A percentile compares a stretch with the other conserved stretches of the same genome.
Evolutionary conservation across 1,140 invertebrate genomes (phyloP).

Genomic region (Danaus melanippus): DNA sequence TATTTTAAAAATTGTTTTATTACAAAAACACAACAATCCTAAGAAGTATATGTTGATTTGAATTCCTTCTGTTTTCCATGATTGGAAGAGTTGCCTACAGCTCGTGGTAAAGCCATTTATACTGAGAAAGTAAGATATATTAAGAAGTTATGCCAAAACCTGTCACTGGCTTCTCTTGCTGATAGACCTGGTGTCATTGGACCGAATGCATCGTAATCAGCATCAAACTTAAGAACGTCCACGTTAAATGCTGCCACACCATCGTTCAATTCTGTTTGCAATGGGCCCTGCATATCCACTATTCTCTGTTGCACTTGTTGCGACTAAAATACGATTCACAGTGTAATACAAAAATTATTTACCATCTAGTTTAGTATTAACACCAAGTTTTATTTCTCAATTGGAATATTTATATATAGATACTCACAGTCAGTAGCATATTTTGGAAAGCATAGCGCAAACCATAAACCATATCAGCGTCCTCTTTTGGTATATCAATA

Average conservation of each 20-base stretch:
- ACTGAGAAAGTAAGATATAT: too few relatives aligned
- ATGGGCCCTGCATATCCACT: constrained; percentile 82
- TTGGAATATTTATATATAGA: neutral
- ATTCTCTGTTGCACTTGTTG: constrained; percentile 81
- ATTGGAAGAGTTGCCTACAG: too few relatives aligned
- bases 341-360: neutral
- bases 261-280: constrained; percentile 79
- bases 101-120: too few relatives aligned
- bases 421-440: constrained; percentile 79
- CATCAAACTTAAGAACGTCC: constrained; percentile 80
- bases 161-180: constrained; percentile 87
- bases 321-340: constrained; percentile 63
- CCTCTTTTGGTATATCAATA: constrained; percentile 82
- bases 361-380: too few relatives aligned
- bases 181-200: constrained; percentile 87
- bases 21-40: too few relatives aligned
- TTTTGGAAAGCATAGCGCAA: constrained; percentile 84
- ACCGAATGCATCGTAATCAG: constrained; percentile 82
- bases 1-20: too few relatives aligned
- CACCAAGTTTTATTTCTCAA: neutral
- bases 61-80: too few relatives aligned
- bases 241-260: constrained; percentile 79
- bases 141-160: constrained; percentile 44
- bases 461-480: constrained; percentile 84
- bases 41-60: too few relatives aligned